phyloP scores from a whole-genome alignment of 2,888 invertebrate genomes.

The Itoplectis maculator region DNA sequence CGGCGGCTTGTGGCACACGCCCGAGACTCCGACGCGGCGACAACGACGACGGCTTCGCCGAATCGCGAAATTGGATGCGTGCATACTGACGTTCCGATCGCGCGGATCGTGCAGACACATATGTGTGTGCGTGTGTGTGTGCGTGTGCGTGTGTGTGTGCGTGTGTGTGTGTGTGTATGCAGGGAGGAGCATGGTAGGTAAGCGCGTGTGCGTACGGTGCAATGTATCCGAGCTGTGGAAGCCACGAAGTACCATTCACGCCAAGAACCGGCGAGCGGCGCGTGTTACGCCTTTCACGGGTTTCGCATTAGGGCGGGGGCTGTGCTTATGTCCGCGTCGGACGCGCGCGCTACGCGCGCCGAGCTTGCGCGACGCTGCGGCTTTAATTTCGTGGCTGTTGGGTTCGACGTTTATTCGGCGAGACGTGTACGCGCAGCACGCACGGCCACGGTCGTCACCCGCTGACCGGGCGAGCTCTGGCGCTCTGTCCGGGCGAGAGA shows the following conservation, averaged over 20 bases:
- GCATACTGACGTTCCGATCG: conserved; percentile 57
- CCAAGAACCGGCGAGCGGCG: conserved; percentile 36
- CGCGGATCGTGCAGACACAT: conserved; percentile 36
- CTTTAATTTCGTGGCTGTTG: conserved; percentile 26
- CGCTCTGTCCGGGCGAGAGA: too few species aligned
- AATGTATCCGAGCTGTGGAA: conserved; percentile 43
- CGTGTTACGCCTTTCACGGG: conserved; percentile 62
- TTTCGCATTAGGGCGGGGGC: conserved; percentile 57
- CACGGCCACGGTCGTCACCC: too few species aligned
- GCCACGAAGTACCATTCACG: conserved; percentile 61
- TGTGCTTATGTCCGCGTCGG: conserved; percentile 22
- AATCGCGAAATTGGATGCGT: conserved; percentile 68
- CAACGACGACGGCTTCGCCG: conserved; percentile 65
- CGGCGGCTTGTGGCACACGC: conserved; percentile 48
- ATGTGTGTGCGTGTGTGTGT: conserved; percentile 1
- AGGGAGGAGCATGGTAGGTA: background rate
- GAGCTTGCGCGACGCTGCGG: conserved; percentile 21
- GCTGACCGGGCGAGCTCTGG: too few species aligned
- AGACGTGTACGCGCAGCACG: background rate
- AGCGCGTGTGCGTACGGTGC: conserved; percentile 5
- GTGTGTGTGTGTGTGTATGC: too few species aligned
- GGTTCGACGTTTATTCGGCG: conserved; percentile 32
- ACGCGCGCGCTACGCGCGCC: background rate
- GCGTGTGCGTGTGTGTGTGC: background rate
- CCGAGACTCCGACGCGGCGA: conserved; percentile 53